Conservation (phyloP, 2,888 invertebrate species). For the Eristalinus sepulchralis region DNA sequence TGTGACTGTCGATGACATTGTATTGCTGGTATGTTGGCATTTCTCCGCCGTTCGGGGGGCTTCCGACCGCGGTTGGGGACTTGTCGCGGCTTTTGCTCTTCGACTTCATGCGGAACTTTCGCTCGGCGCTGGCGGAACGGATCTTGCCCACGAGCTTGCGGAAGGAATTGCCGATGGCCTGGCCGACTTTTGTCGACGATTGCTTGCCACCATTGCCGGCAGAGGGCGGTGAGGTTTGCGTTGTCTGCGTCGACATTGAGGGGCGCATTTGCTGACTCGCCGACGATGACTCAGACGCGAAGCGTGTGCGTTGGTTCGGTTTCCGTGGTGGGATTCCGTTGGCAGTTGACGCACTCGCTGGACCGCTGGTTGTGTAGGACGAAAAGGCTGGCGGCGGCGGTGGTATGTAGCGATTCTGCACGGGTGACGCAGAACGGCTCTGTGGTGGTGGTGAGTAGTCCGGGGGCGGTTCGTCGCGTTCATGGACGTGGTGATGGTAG, state of each 20-base stretch:
- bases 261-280: conserved; percentile 73
- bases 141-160: conserved; percentile 91
- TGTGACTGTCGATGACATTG: conserved; percentile 81
- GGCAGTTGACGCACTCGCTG: conserved; percentile 81
- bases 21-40: conserved; percentile 80
- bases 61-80: conserved; percentile 82
- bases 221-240: conserved; percentile 79
- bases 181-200: conserved; percentile 82
- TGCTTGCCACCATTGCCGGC: conserved; percentile 60
- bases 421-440: conserved; percentile 79
- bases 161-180: conserved; percentile 89
- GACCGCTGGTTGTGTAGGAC: conserved; percentile 73
- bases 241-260: conserved; percentile 77
- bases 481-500: conserved; percentile 75
- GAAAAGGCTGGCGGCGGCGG: conserved; percentile 73
- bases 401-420: conserved; percentile 74
- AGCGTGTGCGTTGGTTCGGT: conserved; percentile 87
- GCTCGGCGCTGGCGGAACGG: conserved; percentile 87
- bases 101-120: conserved; percentile 84
- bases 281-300: conserved; percentile 82
- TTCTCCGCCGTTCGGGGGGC: conserved; percentile 70
- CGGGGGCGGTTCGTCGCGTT: conserved; percentile 85
- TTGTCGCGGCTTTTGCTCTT: conserved; percentile 80
- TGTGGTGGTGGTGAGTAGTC: conserved; percentile 86
- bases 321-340: conserved; percentile 78